Base-by-base conservation (phyloP, 2,888 invertebrate species). In the Mesorhabditis belari region DNA sequence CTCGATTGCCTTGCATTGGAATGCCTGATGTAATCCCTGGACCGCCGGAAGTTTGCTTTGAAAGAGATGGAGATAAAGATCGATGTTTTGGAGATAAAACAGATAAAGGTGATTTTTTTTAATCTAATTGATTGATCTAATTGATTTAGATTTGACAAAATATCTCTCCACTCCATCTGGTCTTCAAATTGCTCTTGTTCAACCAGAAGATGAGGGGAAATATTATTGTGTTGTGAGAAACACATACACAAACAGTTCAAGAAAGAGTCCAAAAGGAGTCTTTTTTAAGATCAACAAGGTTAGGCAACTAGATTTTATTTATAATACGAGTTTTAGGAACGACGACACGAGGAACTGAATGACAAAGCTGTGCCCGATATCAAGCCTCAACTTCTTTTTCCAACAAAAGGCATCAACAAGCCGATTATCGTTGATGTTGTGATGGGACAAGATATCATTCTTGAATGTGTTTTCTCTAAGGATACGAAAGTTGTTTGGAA, bases 141-240 rank as follows among this genome's bases (percentile, higher is more conserved):
- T 35, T n/a, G 44, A 35, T 69, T 58, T 55, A 68, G 68, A 66
- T 58, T 64, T 61, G 27, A 61, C 66, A 4, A 69, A 69, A 23
- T 77, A 71, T 55, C 68, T 79, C 19, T 63, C 70, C 5, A 76
- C 77, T 2, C 62, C 65, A 1, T 70, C 69, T 28, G 79, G 77
- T 44, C 66, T 79, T 62, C 79, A 79, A 55, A 79, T 79, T 17
- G 67, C 76, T 9, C 57, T 76, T 57, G 76, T 72, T 2, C 75
- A 75, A 26, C 66, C 70, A 27, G 56, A 62, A 2, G 76, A 79
- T 60, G 69, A 71, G 2, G 79, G 79, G 27, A 67, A 69, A 25
- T 79, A 79, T 51, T 70, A 65, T 55, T 79, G 79, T 62, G 65
- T 79, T n/a, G 77, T 78, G 12, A 62, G 66, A 28, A 79, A 79